These are phyloP conservation scores for Caenorhabditis sp. DNA, from an alignment of 2,888 invertebrate genomes.

Conservation along the genomic window DNA sequence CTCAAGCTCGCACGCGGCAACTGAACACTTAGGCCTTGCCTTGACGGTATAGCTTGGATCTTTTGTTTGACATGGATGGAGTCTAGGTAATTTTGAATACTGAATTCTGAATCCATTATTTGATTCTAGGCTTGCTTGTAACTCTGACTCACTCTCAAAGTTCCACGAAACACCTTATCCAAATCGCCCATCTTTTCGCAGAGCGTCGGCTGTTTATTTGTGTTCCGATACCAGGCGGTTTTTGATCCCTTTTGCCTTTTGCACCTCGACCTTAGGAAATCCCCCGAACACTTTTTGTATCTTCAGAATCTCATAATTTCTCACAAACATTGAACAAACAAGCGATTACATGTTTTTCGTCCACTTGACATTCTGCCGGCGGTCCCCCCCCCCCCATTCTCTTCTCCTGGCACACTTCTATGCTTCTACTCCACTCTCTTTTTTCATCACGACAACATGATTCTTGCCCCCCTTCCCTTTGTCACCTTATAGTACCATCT, in stretches of 20 bases:
- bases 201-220: neutral
- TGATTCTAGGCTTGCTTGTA: too few species aligned
- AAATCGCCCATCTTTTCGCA: too few species aligned
- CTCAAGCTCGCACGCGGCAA: too few species aligned
- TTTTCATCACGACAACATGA: neutral
- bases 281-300: neutral
- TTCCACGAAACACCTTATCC: too few species aligned
- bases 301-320: conserved; percentile 4
- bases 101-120: too few species aligned
- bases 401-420: too few species aligned
- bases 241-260: conserved; percentile 1
- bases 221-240: neutral
- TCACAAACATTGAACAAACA: conserved; percentile 37
- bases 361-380: conserved; percentile 47
- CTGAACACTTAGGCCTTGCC: too few species aligned
- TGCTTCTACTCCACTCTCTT: conserved; percentile 19
- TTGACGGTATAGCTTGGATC: conserved; percentile 19
- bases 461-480: neutral
- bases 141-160: too few species aligned
- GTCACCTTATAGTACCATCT: neutral
- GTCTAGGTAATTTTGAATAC: too few species aligned
- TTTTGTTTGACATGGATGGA: too few species aligned
- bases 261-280: conserved; percentile 9
- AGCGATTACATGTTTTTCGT: conserved; percentile 48
- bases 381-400: too few species aligned